These are phyloP conservation scores for Ptilorrhoa leucosticta DNA, from an alignment of 2,113 vertebrate species.

Conservation along the genomic window DNA sequence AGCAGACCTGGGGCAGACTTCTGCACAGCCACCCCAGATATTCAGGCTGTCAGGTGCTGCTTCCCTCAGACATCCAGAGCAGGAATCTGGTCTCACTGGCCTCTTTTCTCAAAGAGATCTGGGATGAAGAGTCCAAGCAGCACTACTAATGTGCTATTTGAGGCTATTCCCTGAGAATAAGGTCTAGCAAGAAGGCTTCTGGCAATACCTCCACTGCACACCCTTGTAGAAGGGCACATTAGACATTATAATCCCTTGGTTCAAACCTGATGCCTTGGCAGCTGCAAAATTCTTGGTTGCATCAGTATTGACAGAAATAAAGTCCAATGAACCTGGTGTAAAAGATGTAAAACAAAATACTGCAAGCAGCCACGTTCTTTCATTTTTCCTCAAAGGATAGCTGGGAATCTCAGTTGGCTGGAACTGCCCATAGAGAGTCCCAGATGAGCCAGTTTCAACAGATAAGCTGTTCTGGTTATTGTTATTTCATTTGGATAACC, in stretches of 20 bases:
- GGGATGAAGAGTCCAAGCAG: background rate
- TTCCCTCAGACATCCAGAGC: background rate
- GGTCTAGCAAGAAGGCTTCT: background rate
- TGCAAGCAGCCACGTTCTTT: accelerated
- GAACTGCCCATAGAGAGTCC: background rate
- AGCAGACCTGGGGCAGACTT: background rate
- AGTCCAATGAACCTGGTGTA: background rate
- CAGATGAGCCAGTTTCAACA: background rate
- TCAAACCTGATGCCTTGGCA: background rate
- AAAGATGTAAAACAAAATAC: background rate
- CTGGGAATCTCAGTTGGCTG: background rate
- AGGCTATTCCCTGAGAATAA: background rate
- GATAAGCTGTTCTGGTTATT: background rate
- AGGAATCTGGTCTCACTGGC: background rate
- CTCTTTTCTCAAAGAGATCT: background rate
- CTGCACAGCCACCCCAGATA: accelerated
- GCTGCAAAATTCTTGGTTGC: background rate
- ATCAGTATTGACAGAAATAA: background rate
- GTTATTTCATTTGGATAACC: background rate
- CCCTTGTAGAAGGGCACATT: too few species aligned
- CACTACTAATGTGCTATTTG: background rate
- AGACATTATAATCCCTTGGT: background rate
- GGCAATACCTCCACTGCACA: background rate
- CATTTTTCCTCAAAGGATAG: background rate
- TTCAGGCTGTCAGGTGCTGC: too few species aligned